Base-by-base conservation (phyloP, 2,888 invertebrate species). In the Drosophila conformis region DNA sequence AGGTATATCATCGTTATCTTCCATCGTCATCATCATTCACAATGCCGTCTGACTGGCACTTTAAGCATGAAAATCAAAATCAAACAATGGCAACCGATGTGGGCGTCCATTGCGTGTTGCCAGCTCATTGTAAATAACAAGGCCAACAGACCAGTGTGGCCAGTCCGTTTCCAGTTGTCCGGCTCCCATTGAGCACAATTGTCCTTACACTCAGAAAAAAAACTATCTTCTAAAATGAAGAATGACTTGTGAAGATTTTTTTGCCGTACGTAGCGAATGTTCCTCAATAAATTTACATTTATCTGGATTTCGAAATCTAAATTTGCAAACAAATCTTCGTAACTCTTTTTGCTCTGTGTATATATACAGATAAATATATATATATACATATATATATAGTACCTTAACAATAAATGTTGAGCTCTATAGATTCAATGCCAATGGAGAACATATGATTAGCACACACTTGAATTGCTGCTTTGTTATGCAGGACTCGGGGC, bases 101-200 rank as follows among this genome's bases (percentile, higher is more conserved):
- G 72, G 75, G 65, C 60, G 69, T 57, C 67, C 77, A 67, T 87
- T 90, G 87, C 87, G 87, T 90, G 89, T 70, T 77, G 73, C 61
- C 69, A 73, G 67, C 76, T 78, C 82, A 65, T 77, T 80, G 70
- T 72, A 74, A 80, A 72, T 72, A 83, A 69, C 68, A 61, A 63
- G 76, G 56, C 63, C 18, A 27, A 33, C 25, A 25, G 27, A 38
- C 38, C 15, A 29, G 51, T 49, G 40, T 53, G 60, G 49, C 40
- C 35, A 38, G 60, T 25, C 15, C 48, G 58, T 54, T 35, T 4
- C 65, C 38, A 56, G 27, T 29, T 29, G 7, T 25, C 35, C 13
- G n/a, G 38, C 36, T 48, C 27, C 65, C 52, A 67, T 33, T 40
- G 36, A 56, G 40, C 53, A 35, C 54, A 64, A 57, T 58, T 46